phyloP scores from a whole-genome alignment of 2,797 vertebrate species.

The Gila robusta region DNA sequence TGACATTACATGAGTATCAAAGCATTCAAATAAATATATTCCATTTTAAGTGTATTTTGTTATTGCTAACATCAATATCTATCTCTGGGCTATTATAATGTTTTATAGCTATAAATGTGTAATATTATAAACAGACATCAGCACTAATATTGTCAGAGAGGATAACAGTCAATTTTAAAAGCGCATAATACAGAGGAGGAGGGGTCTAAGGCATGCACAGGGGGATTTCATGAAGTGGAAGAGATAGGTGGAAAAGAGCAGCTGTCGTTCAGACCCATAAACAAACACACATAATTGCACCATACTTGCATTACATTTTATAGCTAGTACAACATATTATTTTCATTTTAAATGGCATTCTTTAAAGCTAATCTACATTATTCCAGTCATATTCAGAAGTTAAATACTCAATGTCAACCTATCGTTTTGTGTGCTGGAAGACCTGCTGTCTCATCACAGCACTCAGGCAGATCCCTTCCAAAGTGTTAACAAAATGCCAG shows the following conservation, averaged over 20 bases:
- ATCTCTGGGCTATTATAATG: constrained; percentile 70
- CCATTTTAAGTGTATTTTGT: constrained; percentile 71
- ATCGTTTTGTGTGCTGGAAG: constrained; percentile 60
- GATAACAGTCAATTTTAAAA: constrained; percentile 78
- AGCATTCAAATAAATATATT: constrained; percentile 79
- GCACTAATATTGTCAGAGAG: constrained; percentile 70
- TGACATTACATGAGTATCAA: constrained; percentile 67
- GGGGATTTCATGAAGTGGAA: constrained; percentile 59
- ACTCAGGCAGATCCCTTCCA: constrained; percentile 59
- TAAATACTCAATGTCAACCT: constrained; percentile 68
- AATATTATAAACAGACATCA: constrained; percentile 65
- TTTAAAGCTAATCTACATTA: constrained; percentile 70
- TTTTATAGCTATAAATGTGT: constrained; percentile 43
- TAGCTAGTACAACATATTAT: constrained; percentile 55
- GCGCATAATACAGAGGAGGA: constrained; percentile 63
- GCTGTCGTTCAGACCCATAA: constrained; percentile 66
- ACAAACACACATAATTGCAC: constrained; percentile 68
- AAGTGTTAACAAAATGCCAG: constrained; percentile 61
- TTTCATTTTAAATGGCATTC: constrained; percentile 48
- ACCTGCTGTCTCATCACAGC: constrained; percentile 62
- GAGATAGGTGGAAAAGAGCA: constrained; percentile 62
- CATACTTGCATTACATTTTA: constrained; percentile 63
- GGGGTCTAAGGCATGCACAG: constrained; percentile 75
- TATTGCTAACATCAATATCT: constrained; percentile 82
- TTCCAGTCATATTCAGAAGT: constrained; percentile 66